Conservation (phyloP, 2,888 invertebrate genomes). For the Chorisops tibialis region DNA sequence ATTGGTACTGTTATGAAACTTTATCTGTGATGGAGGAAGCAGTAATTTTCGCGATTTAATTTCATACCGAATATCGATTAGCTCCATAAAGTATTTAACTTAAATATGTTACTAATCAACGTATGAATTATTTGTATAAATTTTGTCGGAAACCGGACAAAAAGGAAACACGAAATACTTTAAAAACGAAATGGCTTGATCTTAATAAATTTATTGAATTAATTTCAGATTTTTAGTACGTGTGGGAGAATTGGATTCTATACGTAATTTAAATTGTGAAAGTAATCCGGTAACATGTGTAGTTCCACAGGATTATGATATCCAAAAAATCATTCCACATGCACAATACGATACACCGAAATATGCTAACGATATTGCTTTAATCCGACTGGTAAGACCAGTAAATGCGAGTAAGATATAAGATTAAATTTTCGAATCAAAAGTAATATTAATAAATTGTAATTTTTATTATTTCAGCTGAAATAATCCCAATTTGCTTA, state of each 20-base stretch:
- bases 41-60: too few relatives aligned
- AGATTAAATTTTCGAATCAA: background rate
- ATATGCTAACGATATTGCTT: conserved; percentile 60
- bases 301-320: conserved; percentile 55
- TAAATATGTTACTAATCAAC: too few relatives aligned
- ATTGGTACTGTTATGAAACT: too few relatives aligned
- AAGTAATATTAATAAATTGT: background rate
- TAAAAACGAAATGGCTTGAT: background rate
- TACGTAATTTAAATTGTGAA: conserved; percentile 53
- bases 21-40: too few relatives aligned
- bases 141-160: too few relatives aligned
- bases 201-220: background rate
- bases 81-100: too few relatives aligned
- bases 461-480: conserved; percentile 36
- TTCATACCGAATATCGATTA: too few relatives aligned
- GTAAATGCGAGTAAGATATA: conserved; percentile 42
- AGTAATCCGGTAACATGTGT: conserved; percentile 46
- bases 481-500: conserved; percentile 55
- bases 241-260: conserved; percentile 61
- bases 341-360: conserved; percentile 53
- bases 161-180: too few relatives aligned
- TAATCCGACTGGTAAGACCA: conserved; percentile 53
- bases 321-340: conserved; percentile 56
- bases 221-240: conserved; percentile 57
- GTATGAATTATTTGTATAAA: too few relatives aligned